These are phyloP conservation scores for Spilogale gracilis DNA, from an alignment of 2,113 vertebrate genomes.

Conservation along the genomic window DNA sequence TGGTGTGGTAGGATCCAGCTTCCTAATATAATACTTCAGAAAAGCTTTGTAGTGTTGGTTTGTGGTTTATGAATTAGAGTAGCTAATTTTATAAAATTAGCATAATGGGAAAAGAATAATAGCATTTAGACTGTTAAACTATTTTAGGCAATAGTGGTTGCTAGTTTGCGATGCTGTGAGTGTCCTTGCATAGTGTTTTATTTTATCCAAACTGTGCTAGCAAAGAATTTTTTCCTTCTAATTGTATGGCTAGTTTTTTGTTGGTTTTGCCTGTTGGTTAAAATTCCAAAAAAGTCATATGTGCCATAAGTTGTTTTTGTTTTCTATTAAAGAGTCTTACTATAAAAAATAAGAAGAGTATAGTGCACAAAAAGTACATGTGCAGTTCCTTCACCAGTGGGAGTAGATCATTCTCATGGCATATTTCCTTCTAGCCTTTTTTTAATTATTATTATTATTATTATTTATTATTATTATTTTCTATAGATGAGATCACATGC, in stretches of 20 bases:
- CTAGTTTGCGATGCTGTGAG: slow-evolving; percentile 49
- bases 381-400: background rate
- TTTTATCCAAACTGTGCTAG: slow-evolving; percentile 58
- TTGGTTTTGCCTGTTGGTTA: slow-evolving; percentile 9
- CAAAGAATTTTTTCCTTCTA: slow-evolving; percentile 44
- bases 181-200: slow-evolving; percentile 64
- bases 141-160: slow-evolving; percentile 68
- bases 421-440: slow-evolving; percentile 28
- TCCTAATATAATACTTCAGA: slow-evolving; percentile 72
- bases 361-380: background rate
- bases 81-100: slow-evolving; percentile 80
- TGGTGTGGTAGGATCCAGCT: slow-evolving; percentile 66
- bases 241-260: background rate
- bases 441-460: slow-evolving; percentile 17
- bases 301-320: slow-evolving; percentile 4
- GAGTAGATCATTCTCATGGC: slow-evolving; percentile 8
- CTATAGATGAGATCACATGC: background rate
- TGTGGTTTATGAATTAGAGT: slow-evolving; percentile 79
- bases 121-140: slow-evolving; percentile 72
- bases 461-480: slow-evolving; percentile 15
- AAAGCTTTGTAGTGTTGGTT: slow-evolving; percentile 71
- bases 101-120: slow-evolving; percentile 74
- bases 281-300: slow-evolving; percentile 64
- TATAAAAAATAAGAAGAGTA: slow-evolving; percentile 22
- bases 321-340: slow-evolving; percentile 46